These are phyloP conservation scores for Tipula lateralis DNA, from an alignment of 2,888 invertebrate species.

Conservation along the genomic window DNA sequence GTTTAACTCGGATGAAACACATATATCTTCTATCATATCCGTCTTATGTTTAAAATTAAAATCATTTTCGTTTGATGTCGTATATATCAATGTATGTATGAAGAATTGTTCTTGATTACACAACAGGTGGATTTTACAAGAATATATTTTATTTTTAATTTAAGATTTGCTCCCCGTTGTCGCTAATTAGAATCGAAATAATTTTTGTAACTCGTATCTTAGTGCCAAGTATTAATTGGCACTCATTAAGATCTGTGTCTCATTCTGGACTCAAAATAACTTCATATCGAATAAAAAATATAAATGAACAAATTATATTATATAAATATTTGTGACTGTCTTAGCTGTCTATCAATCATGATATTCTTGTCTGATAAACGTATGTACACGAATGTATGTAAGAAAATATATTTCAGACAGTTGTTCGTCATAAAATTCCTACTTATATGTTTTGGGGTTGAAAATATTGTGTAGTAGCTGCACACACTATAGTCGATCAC, in stretches of 20 bases:
- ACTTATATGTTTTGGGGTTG: background rate
- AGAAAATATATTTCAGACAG: background rate
- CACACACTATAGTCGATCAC: background rate
- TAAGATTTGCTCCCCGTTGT: background rate
- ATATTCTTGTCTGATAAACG: background rate
- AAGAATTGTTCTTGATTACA: background rate
- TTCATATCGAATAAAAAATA: background rate
- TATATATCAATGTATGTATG: background rate
- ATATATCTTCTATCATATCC: no score
- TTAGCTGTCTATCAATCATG: background rate
- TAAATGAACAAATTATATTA: background rate
- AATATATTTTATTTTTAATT: background rate
- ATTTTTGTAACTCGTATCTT: no score
- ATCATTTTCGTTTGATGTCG: background rate
- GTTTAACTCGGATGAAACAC: no score
- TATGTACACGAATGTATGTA: background rate
- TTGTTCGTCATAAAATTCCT: background rate
- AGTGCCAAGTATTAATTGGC: no score
- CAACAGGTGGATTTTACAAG: background rate
- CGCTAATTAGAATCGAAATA: background rate
- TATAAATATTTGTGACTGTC: background rate
- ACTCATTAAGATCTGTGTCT: background rate
- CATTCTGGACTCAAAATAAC: background rate
- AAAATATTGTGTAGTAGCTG: no score
- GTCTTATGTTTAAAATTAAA: no score